These are phyloP conservation scores for Acyrthosiphon pisum DNA, from an alignment of 1,140 invertebrate genomes.

Conservation along the genomic window DNA sequence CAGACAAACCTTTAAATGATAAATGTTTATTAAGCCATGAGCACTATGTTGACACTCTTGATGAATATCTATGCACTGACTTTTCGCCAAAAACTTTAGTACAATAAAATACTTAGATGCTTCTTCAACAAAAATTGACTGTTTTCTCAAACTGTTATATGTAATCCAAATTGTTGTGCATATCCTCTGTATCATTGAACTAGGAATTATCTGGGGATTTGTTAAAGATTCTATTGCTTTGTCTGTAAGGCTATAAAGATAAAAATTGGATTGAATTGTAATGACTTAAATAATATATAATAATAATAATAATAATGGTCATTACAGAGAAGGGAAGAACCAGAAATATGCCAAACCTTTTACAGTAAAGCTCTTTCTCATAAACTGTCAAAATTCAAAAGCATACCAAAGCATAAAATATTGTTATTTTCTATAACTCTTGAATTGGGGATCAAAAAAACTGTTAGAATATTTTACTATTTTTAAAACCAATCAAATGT, in stretches of 20 bases:
- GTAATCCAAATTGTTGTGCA: slow-evolving; percentile 50
- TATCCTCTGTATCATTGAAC: slow-evolving; percentile 41
- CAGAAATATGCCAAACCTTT: neutral
- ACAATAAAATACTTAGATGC: slow-evolving; percentile 40
- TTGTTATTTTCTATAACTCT: neutral
- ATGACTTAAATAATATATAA: neutral
- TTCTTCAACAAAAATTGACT: slow-evolving; percentile 32
- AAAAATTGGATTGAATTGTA: neutral
- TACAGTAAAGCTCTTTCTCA: neutral
- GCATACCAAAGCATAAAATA: neutral
- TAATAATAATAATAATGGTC: neutral
- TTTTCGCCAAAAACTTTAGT: slow-evolving; percentile 51
- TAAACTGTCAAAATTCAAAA: neutral
- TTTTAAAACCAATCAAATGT: neutral
- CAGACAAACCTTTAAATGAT: slow-evolving; percentile 31
- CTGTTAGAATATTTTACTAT: neutral
- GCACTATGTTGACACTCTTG: slow-evolving; percentile 15
- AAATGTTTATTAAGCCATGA: slow-evolving; percentile 40
- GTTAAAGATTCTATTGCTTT: slow-evolving; percentile 43
- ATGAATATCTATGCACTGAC: neutral
- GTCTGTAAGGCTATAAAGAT: neutral
- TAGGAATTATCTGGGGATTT: slow-evolving; percentile 50
- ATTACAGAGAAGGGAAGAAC: neutral
- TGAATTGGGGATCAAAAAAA: neutral
- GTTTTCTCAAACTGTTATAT: slow-evolving; percentile 44